Base-by-base conservation (phyloP, 2,797 vertebrate genomes). In the Potorous gilbertii region DNA sequence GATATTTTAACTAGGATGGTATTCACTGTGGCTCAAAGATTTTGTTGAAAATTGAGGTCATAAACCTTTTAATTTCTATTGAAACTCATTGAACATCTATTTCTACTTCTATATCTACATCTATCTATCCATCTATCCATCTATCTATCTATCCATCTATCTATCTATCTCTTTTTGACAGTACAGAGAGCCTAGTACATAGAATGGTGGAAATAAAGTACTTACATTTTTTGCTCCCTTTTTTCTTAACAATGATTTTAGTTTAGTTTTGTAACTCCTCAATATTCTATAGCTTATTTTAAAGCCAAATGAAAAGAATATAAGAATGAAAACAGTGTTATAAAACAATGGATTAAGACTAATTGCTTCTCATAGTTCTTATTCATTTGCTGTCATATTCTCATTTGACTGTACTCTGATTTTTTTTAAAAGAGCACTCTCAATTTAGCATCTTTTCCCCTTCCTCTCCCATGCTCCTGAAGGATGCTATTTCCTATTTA, bases 401-500 rank as follows among this genome's bases (percentile, higher is more conserved):
- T 27, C 14, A 57, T 92, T 87, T 92, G 93, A 94, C 93, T 54
- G 91, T 91, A 21, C 11, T 93, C 0, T 93, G 94, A 94, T 90
- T 1, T 81, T 40, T 40, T 3, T 4, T 4, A 56, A 57, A 46
- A 81, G 46, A 81, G 27, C 91, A 50, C 93, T 94, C 52, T 95
- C 95, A 31, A 24, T 27, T 24, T 94, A 95, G 89, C 89, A 92
- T 62, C 94, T 94, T 96, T 94, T 56, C 56, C 81, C 74, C 87
- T 55, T 59, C 18, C 9, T n/a, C 54, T 90, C 34, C 18, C 29
- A 3, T 92, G 62, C 13, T 66, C 40, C 74, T 92, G 90, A 93
- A 95, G 90, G 95, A 52, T 54, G 29, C 34, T 87, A 50, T 87
- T 95, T 29, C 90, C 92, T 96, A 94, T 95, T 96, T 29, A 93